Evolutionary conservation across 2,888 invertebrate species (phyloP).

Genomic region (Stenodema calcarata): DNA sequence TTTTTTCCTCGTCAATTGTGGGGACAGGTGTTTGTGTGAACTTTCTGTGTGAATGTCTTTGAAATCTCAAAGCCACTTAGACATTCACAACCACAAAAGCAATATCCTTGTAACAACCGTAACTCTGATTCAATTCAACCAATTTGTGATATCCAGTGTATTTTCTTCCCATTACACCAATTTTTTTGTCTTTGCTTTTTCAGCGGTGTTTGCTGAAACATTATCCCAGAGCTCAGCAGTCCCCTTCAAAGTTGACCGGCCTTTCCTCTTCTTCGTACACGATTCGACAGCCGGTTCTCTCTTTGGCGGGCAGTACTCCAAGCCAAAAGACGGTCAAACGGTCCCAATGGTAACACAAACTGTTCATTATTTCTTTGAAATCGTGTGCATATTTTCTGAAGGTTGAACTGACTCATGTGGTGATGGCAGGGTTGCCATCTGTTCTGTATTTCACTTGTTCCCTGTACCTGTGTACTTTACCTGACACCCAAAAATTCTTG

Average conservation of each 20-base stretch:
- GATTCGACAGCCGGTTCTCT: slow-evolving; percentile 60
- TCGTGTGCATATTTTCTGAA: background rate
- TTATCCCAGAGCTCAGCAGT: slow-evolving; percentile 14
- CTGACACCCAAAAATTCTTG: too few relatives aligned
- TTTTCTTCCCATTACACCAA: background rate
- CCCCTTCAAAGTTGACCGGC: slow-evolving; percentile 66
- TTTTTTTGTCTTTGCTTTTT: slow-evolving; percentile 51
- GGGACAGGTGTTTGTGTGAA: too few relatives aligned
- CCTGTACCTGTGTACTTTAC: background rate
- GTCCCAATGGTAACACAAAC: background rate
- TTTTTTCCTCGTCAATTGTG: too few relatives aligned
- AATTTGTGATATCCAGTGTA: too few relatives aligned
- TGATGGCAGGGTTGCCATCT: background rate
- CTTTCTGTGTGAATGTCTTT: too few relatives aligned
- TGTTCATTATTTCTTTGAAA: background rate
- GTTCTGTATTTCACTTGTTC: too few relatives aligned
- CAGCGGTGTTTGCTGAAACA: slow-evolving; percentile 57
- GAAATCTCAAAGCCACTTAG: too few relatives aligned
- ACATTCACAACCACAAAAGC: too few relatives aligned
- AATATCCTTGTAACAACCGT: too few relatives aligned
- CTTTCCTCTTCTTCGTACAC: slow-evolving; percentile 71
- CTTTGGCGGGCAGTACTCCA: slow-evolving; percentile 47
- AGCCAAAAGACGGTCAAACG: background rate
- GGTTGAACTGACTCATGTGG: background rate
- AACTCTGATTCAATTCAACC: too few relatives aligned